A percentile compares a stretch with the other conserved stretches of the same genome.
Evolutionary conservation across 2,797 vertebrate genomes (phyloP).

Genomic region (Molossus molossus): DNA sequence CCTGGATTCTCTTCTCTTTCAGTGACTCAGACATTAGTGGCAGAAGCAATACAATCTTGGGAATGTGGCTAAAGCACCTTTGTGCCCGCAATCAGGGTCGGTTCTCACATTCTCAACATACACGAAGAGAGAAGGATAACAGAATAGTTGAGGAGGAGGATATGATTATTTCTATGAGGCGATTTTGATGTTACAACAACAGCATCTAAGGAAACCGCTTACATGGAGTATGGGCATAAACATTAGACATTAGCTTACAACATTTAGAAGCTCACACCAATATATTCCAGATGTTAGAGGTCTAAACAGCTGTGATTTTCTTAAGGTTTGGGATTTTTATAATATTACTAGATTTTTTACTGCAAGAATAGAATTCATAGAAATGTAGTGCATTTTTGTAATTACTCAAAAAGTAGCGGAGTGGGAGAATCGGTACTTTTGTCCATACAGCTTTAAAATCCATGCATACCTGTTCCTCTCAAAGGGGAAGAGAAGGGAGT

Average conservation of each 20-base stretch:
- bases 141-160: slow-evolving; percentile 84
- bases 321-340: slow-evolving; percentile 82
- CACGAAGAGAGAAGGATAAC: slow-evolving; percentile 83
- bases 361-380: slow-evolving; percentile 55
- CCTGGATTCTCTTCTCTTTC: slow-evolving; percentile 74
- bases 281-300: background rate
- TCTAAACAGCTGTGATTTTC: slow-evolving; percentile 70
- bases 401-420: slow-evolving; percentile 57
- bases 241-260: slow-evolving; percentile 83
- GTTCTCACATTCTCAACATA: slow-evolving; percentile 80
- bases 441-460: slow-evolving; percentile 68
- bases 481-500: slow-evolving; percentile 46
- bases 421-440: slow-evolving; percentile 18
- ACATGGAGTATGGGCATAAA: slow-evolving; percentile 75
- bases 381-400: slow-evolving; percentile 59
- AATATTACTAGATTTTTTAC: slow-evolving; percentile 29
- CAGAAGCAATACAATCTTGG: slow-evolving; percentile 81
- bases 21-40: slow-evolving; percentile 79
- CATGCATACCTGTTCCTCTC: slow-evolving; percentile 66
- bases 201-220: slow-evolving; percentile 85
- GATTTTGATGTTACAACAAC: slow-evolving; percentile 84
- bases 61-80: slow-evolving; percentile 77
- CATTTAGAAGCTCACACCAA: background rate
- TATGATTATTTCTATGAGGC: slow-evolving; percentile 87
- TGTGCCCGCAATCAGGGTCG: slow-evolving; percentile 79